A percentile compares a stretch with the other conserved stretches of the same genome.
These are phyloP conservation scores for Ceramica pisi DNA, from an alignment of 2,888 invertebrate species.

Conservation along the genomic window DNA sequence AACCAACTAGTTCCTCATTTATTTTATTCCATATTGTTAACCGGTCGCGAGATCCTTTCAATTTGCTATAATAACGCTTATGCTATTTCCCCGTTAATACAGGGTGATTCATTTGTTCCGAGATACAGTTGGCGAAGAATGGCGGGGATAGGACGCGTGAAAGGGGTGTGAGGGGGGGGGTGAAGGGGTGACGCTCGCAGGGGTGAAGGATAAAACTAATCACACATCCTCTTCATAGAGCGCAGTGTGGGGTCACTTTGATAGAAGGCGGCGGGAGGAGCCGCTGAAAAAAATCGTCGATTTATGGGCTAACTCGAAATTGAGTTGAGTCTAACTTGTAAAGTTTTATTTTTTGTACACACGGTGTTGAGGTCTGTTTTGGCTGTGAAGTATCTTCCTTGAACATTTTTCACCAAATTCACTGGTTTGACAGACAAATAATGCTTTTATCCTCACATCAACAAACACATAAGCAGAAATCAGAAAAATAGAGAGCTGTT, in stretches of 20 bases:
- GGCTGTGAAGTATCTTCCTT: neutral
- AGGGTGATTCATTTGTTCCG: slow-evolving; percentile 81
- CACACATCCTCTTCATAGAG: slow-evolving; percentile 85
- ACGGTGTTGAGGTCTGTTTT: neutral
- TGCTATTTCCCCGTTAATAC: slow-evolving; percentile 72
- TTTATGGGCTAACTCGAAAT: slow-evolving; percentile 24
- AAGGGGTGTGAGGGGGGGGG: slow-evolving; percentile 61
- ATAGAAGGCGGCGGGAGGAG: slow-evolving; percentile 61
- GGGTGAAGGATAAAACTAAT: slow-evolving; percentile 89
- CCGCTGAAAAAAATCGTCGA: slow-evolving; percentile 33
- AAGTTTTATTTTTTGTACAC: neutral
- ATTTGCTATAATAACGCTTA: slow-evolving; percentile 71
- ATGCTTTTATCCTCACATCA: neutral
- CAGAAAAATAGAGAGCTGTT: neutral
- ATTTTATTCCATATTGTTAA: slow-evolving; percentile 22
- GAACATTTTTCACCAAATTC: neutral
- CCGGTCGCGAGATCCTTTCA: slow-evolving; percentile 63
- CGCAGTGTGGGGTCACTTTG: slow-evolving; percentile 49
- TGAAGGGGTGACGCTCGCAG: slow-evolving; percentile 66
- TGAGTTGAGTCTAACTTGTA: slow-evolving; percentile 8
- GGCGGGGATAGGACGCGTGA: slow-evolving; percentile 64
- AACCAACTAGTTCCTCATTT: slow-evolving; percentile 9
- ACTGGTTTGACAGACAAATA: no score
- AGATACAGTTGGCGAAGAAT: slow-evolving; percentile 80
- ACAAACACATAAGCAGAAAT: neutral